Evolutionary conservation across 2,113 vertebrate species (phyloP).

Genomic region (Gnathonemus longibarbis): DNA sequence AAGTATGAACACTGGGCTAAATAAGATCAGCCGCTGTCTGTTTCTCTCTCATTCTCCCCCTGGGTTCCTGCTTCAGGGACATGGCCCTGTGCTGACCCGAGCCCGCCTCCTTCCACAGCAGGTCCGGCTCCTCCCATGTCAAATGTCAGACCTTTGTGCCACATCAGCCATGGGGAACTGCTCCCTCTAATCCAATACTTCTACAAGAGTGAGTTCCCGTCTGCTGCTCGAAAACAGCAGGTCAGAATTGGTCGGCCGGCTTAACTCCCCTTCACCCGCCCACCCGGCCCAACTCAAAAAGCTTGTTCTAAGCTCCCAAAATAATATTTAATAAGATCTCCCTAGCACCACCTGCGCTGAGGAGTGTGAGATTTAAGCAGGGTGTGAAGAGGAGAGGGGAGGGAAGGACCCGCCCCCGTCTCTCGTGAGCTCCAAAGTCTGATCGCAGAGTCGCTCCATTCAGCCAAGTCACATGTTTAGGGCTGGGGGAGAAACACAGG

Average conservation of each 20-base stretch:
- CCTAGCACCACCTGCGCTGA: background rate
- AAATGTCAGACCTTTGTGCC: background rate
- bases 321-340: background rate
- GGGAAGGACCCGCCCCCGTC: background rate
- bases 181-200: slow-evolving; percentile 22
- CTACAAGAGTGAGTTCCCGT: slow-evolving; percentile 22
- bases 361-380: background rate
- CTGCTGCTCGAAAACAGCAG: slow-evolving; percentile 15
- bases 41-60: background rate
- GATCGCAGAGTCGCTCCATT: background rate
- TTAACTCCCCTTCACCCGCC: background rate
- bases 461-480: slow-evolving; percentile 4
- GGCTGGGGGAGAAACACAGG: slow-evolving; percentile 12
- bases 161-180: slow-evolving; percentile 1
- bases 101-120: background rate
- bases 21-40: background rate
- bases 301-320: background rate
- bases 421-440: background rate
- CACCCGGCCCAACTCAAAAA: background rate
- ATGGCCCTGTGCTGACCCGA: background rate
- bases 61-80: background rate
- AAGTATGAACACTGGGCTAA: background rate
- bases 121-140: background rate
- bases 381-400: background rate
- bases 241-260: background rate